Evolutionary conservation across 2,888 invertebrate species (phyloP).

Genomic region (Xanthorhoe spadicearia): DNA sequence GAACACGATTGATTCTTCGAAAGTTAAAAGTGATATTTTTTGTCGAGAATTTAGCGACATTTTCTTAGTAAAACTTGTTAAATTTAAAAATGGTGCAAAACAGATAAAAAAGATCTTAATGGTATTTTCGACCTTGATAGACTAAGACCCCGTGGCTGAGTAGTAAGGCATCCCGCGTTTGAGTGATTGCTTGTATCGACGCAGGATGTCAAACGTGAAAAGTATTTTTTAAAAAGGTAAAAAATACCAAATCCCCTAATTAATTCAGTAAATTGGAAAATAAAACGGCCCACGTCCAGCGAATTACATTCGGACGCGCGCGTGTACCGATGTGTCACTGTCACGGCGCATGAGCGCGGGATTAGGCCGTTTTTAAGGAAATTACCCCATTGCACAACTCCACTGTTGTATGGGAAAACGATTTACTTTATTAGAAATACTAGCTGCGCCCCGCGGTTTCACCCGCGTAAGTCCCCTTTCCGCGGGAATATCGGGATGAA

Average conservation of each 20-base stretch:
- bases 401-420: slow-evolving; percentile 2
- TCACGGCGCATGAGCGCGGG: slow-evolving; percentile 70
- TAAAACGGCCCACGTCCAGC: slow-evolving; percentile 66
- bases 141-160: too few relatives aligned
- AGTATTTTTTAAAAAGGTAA: background rate
- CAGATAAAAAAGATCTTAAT: too few relatives aligned
- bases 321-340: slow-evolving; percentile 85
- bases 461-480: too few relatives aligned
- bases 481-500: too few relatives aligned
- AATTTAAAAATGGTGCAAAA: too few relatives aligned
- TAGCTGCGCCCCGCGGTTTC: too few relatives aligned
- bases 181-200: too few relatives aligned
- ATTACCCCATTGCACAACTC: slow-evolving; percentile 52
- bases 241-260: slow-evolving; percentile 49
- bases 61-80: too few relatives aligned
- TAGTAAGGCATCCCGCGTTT: too few relatives aligned
- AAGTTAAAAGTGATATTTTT: background rate
- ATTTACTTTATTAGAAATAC: background rate
- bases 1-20: slow-evolving; percentile 10
- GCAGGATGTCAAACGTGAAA: background rate
- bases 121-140: too few relatives aligned
- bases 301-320: slow-evolving; percentile 81
- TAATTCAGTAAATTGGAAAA: slow-evolving; percentile 68
- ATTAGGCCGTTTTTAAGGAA: slow-evolving; percentile 79
- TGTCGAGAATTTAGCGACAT: background rate